Evolutionary conservation across 2,797 vertebrate species (phyloP), one percentile per base, ranked within the genome.

Genomic region (Lycodopsis pacificus): DNA sequence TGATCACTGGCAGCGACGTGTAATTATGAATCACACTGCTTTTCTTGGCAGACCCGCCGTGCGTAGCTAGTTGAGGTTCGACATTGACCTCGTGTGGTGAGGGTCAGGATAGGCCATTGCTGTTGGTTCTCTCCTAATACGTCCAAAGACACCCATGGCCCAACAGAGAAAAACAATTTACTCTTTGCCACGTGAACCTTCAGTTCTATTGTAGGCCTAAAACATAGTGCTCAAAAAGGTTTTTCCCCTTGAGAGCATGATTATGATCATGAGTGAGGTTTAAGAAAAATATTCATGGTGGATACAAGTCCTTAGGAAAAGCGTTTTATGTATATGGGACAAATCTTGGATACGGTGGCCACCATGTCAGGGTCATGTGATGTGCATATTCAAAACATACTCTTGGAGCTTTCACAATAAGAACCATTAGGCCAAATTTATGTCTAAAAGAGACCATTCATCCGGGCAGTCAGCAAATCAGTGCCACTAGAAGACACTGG

Each of bases 401-500:
- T 44, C 44, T 49, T 34, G 57, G 20, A 4, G 40, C n/a, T 69
- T 73, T 72, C 53, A 66, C 57, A 73, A 19, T 66, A 48, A 57
- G 20, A 44, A 30, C 46, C 54, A 46, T 48, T 30, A 32, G 13
- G 64, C 14, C 32, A 64, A 42, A 66, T 80, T 38, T 53, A 62
- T 54, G 11, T 63, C 42, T 78, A 58, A 79, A 86, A 76, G 62
- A 73, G 62, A 56, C 46, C 12, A 53, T 81, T 79, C 22, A 27
- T 53, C 40, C 17, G 44, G 84, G 84, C 71, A 14, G 34, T 46
- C 58, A 40, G 77, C 84, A 73, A 80, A 51, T 77, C 67, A 77
- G 64, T 58, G 64, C 36, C 63, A 63, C 25, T 13, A 11, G 61
- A 65, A 78, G 42, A 87, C 86, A 84, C 57, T 77, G 76, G 67